Conservation (phyloP, 2,113 vertebrate genomes). For the Megaleporinus macrocephalus region DNA sequence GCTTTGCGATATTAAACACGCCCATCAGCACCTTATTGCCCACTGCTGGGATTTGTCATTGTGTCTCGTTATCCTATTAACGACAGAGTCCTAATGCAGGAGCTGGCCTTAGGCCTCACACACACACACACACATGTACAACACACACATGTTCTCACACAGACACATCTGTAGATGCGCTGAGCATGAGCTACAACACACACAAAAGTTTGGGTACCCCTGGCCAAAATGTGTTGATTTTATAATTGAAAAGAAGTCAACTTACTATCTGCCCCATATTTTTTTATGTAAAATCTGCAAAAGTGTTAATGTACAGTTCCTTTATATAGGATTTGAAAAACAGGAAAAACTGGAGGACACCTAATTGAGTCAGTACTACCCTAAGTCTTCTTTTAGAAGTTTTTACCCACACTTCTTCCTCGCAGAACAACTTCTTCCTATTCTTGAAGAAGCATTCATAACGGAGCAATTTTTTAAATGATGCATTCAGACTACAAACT, state of each 20-base stretch:
- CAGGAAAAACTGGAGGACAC: too few relatives aligned
- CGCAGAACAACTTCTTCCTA: too few relatives aligned
- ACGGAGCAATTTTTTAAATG: too few relatives aligned
- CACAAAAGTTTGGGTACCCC: neutral
- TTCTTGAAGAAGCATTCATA: too few relatives aligned
- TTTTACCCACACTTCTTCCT: too few relatives aligned
- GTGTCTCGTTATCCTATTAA: conserved; percentile 99
- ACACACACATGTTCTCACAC: neutral
- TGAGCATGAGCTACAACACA: neutral
- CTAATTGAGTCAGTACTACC: too few relatives aligned
- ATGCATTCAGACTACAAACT: too few relatives aligned
- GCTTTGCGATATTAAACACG: conserved; percentile 98
- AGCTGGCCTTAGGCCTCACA: conserved; percentile 83
- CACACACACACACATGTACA: conserved; percentile 73
- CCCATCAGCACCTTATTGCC: conserved; percentile 99
- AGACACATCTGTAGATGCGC: neutral
- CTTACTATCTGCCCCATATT: too few relatives aligned
- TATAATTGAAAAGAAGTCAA: too few relatives aligned
- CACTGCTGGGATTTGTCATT: conserved; percentile 99
- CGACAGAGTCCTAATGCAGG: conserved; percentile 83
- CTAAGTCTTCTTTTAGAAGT: too few relatives aligned
- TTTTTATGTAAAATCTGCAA: neutral
- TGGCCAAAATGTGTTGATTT: neutral
- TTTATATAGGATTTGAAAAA: too few relatives aligned
- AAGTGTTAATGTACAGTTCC: too few relatives aligned